Percentiles rank a stretch among this genome's conserved stretches.
Evolutionary conservation across 2,797 vertebrate genomes (phyloP).

Genomic region (Macroramphosus scolopax): DNA sequence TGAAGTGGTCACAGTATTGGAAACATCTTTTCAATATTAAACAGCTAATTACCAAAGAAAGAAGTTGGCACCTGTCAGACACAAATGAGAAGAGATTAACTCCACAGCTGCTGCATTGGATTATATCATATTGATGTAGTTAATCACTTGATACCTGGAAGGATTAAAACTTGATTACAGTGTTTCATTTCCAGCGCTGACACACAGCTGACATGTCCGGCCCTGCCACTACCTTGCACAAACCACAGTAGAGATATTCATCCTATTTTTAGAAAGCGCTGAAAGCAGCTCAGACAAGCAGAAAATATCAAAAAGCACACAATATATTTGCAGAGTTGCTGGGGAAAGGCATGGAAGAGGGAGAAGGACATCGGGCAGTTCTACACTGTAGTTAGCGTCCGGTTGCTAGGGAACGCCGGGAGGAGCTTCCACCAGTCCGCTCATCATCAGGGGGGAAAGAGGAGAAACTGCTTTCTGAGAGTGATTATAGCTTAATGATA

Average conservation of each 20-base stretch:
- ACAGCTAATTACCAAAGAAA: too few species aligned
- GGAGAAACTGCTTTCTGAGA: too few species aligned
- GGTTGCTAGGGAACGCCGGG: conserved; percentile 31
- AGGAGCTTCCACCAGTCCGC: conserved; percentile 34
- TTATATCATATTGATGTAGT: too few species aligned
- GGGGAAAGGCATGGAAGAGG: conserved; percentile 9
- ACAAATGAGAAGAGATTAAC: too few species aligned
- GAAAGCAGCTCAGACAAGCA: conserved; percentile 68
- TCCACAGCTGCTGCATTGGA: too few species aligned
- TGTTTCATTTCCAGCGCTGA: neutral
- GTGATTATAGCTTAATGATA: too few species aligned
- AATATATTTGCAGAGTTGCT: conserved; percentile 44
- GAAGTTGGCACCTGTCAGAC: too few species aligned
- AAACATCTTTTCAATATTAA: too few species aligned
- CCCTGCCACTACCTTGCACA: conserved; percentile 49
- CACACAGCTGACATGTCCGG: conserved; percentile 39
- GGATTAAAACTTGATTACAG: too few species aligned
- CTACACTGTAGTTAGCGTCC: conserved; percentile 36
- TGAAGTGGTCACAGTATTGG: too few species aligned
- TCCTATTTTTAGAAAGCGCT: conserved; percentile 70
- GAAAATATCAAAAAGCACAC: conserved; percentile 64
- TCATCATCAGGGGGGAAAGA: conserved; percentile 2
- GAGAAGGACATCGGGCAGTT: conserved; percentile 11
- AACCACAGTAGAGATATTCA: conserved; percentile 34
- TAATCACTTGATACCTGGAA: too few species aligned